Evolutionary conservation across 2,888 invertebrate species (phyloP).

Genomic region (Malacosoma neustria): DNA sequence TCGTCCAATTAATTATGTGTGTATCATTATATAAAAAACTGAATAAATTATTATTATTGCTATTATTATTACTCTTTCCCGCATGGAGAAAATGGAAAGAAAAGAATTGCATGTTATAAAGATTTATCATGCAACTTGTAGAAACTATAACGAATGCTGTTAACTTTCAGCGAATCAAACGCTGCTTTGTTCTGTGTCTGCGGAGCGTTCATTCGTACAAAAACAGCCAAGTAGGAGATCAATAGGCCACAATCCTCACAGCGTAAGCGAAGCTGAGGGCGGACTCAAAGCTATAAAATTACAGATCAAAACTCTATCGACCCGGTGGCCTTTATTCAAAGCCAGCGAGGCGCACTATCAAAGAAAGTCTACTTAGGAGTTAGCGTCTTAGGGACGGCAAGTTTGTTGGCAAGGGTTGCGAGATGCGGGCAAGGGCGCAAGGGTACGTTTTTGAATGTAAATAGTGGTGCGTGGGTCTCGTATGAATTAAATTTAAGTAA

Average conservation of each 20-base stretch:
- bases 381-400: slow-evolving; percentile 68
- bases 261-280: slow-evolving; percentile 47
- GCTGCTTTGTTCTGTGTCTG: slow-evolving; percentile 23
- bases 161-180: slow-evolving; percentile 7
- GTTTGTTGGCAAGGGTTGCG: slow-evolving; percentile 66
- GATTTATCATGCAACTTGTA: too few species aligned
- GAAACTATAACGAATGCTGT: neutral
- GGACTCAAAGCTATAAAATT: slow-evolving; percentile 71
- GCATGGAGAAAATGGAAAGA: too few species aligned
- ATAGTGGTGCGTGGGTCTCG: slow-evolving; percentile 60
- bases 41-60: too few species aligned
- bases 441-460: slow-evolving; percentile 69
- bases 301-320: slow-evolving; percentile 73
- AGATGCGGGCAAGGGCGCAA: slow-evolving; percentile 58
- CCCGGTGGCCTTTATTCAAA: slow-evolving; percentile 67
- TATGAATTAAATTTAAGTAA: slow-evolving; percentile 75
- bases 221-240: slow-evolving; percentile 48
- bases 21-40: too few species aligned
- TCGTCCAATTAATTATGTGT: too few species aligned
- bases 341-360: slow-evolving; percentile 70
- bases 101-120: too few species aligned
- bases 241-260: slow-evolving; percentile 56
- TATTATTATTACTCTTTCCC: too few species aligned
- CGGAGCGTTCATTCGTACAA: slow-evolving; percentile 28
- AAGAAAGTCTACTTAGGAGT: slow-evolving; percentile 72